phyloP scores from a whole-genome alignment of 2,797 vertebrate genomes.

The Okamejei kenojei region DNA sequence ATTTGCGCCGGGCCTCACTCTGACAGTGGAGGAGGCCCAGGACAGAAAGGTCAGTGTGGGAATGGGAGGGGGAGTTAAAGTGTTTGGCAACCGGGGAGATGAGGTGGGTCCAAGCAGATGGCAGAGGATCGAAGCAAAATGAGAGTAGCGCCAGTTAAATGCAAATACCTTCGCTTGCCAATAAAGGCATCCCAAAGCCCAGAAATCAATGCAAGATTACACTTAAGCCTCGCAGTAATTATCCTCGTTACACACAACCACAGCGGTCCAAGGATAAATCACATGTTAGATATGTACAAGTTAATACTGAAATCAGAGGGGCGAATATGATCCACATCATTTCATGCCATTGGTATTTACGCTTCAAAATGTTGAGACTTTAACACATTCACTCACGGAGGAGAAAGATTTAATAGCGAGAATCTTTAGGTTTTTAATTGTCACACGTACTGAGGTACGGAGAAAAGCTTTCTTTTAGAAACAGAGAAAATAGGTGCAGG shows the following conservation, averaged over 20 bases:
- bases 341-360: conserved; percentile 79
- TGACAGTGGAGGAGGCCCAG: conserved; percentile 38
- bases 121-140: conserved; percentile 51
- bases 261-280: conserved; percentile 65
- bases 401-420: no score
- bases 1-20: no score
- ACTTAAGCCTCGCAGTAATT: conserved; percentile 85
- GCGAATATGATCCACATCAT: conserved; percentile 76
- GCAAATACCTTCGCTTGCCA: conserved; percentile 55
- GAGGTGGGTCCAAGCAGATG: neutral
- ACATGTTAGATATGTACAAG: conserved; percentile 56
- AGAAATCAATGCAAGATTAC: conserved; percentile 79
- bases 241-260: conserved; percentile 82
- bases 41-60: no score
- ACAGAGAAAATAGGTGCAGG: no score
- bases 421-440: no score
- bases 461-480: no score
- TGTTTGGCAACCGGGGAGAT: no score
- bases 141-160: conserved; percentile 64
- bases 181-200: conserved; percentile 59
- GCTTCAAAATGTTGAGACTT: neutral
- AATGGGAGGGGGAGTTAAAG: no score
- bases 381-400: neutral
- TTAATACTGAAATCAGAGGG: conserved; percentile 61
- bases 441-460: no score